These are phyloP conservation scores for Maniola hyperantus DNA, from an alignment of 2,888 invertebrate genomes.

Conservation along the genomic window DNA sequence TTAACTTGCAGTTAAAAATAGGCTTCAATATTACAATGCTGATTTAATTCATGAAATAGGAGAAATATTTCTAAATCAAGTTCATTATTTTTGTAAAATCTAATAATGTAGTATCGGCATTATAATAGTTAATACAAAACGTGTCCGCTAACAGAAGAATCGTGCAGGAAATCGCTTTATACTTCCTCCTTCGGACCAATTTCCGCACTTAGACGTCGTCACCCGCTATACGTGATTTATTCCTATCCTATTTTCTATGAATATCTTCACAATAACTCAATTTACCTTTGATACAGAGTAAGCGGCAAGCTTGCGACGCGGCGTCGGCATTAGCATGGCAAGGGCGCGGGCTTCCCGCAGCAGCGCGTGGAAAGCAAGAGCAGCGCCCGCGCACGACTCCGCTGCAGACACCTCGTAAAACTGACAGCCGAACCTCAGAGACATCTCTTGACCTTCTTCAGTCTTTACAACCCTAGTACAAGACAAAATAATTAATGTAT, in stretches of 20 bases:
- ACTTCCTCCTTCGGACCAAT: no score
- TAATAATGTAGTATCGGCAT: no score
- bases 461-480: constrained; percentile 86
- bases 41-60: neutral
- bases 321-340: constrained; percentile 86
- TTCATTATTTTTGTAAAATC: no score
- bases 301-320: constrained; percentile 88
- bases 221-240: no score
- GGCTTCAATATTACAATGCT: neutral
- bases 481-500: neutral
- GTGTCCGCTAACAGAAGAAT: no score
- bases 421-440: constrained; percentile 89
- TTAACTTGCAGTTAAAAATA: neutral
- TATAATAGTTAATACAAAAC: no score
- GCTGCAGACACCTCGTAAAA: constrained; percentile 94
- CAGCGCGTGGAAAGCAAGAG: constrained; percentile 89
- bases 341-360: constrained; percentile 90
- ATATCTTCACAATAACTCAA: neutral
- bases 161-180: no score
- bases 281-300: constrained; percentile 89
- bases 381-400: constrained; percentile 91
- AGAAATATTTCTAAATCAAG: no score
- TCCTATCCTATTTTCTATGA: no score
- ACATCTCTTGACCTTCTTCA: constrained; percentile 90
- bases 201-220: no score